Evolutionary conservation across 2,113 vertebrate genomes (phyloP), one percentile per base, ranked within the genome.

Genomic region (Elanoides forficatus): DNA sequence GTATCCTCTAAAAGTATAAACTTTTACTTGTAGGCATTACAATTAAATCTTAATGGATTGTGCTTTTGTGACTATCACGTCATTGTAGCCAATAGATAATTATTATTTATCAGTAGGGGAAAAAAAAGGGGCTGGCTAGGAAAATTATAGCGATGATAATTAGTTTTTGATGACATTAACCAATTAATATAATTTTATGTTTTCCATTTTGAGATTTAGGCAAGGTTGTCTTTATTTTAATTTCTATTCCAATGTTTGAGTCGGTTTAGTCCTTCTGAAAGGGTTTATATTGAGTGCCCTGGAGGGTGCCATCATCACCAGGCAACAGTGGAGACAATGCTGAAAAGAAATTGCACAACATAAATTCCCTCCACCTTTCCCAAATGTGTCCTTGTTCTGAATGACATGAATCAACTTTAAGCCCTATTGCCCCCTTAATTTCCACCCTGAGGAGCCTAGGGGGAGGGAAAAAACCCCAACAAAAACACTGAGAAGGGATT

Each of bases 121-220:
- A 20, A 25, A 79, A 80, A 83, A 81, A 71, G 36, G 36, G 91
- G 63, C 74, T 86, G 93, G 55, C 78, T 88, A 80, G 71, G 91
- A 97, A 96, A 96, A 97, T 97, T 97, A 95, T 52, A 96, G 95
- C 81, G 73, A 91, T 96, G 93, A 88, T 96, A 95, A 96, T 97
- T 94, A 88, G 81, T 79, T 96, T 96, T 96, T 96, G 78, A 94
- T 91, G 53, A 71, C 84, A 95, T 96, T 86, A 95, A 56, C 78
- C 91, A 96, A 95, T 96, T 95, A 97, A 96, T 96, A 94, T 86
- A 96, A 97, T 97, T 80, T 95, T 73, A 94, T 96, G 95, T 91
- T 97, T 97, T 96, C 67, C 63, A 55, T 87, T 94, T 95, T 62
- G 74, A 90, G 59, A 67, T 80, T 90, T 87, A 76, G 75, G 70